Evolutionary conservation across 2,113 vertebrate species (phyloP).

Genomic region (Delphinapterus leucas): DNA sequence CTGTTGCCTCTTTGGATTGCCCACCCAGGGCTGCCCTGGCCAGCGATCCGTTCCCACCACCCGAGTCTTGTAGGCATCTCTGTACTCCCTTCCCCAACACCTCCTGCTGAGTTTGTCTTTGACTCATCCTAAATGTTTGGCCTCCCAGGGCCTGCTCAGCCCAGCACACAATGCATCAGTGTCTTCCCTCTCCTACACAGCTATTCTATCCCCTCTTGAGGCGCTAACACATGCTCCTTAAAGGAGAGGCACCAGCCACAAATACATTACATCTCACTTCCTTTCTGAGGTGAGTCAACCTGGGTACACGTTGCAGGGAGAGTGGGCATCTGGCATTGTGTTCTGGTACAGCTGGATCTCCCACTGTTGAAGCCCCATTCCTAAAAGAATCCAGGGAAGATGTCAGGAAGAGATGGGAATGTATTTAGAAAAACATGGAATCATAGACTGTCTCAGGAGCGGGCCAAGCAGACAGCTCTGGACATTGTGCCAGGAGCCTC

Average conservation of each 20-base stretch:
- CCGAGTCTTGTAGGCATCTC: neutral
- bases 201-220: neutral
- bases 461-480: neutral
- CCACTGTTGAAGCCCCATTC: neutral
- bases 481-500: neutral
- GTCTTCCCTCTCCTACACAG: neutral
- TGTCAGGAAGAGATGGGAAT: neutral
- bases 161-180: constrained; percentile 21
- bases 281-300: neutral
- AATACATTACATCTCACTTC: neutral
- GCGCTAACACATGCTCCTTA: neutral
- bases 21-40: neutral
- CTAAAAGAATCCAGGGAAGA: neutral
- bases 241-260: neutral
- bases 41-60: neutral
- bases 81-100: neutral
- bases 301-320: neutral
- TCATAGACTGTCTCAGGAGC: neutral
- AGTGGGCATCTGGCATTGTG: neutral
- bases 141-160: neutral
- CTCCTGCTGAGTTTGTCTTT: constrained; percentile 23
- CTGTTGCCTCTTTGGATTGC: neutral
- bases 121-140: neutral
- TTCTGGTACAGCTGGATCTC: neutral
- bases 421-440: neutral